Conservation (phyloP, 2,888 invertebrate genomes). For the Acanthococcus lagerstroemiae region DNA sequence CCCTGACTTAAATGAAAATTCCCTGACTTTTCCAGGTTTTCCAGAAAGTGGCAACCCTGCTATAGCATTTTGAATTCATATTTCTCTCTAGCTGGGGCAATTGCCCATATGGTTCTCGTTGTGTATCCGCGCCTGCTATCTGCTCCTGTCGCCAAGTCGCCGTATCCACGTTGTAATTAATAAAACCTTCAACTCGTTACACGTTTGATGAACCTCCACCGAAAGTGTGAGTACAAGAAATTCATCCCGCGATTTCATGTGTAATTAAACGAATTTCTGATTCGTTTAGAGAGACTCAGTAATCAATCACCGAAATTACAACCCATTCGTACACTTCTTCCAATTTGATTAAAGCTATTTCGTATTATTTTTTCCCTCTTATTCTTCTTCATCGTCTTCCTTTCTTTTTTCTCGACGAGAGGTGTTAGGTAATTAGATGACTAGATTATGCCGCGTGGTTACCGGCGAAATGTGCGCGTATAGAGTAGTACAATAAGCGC, state of each 20-base stretch:
- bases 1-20: too few species aligned
- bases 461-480: slow-evolving; percentile 13
- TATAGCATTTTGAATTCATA: too few species aligned
- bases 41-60: too few species aligned
- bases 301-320: slow-evolving; percentile 25
- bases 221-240: neutral
- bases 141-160: too few species aligned
- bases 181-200: neutral
- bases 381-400: neutral
- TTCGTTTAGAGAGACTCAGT: neutral
- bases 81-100: too few species aligned
- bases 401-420: neutral
- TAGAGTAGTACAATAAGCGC: slow-evolving; percentile 21
- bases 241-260: neutral
- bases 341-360: slow-evolving; percentile 19
- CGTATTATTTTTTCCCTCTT: neutral
- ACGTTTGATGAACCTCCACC: neutral
- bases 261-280: slow-evolving; percentile 2
- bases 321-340: slow-evolving; percentile 10
- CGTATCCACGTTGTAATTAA: too few species aligned
- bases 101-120: too few species aligned
- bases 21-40: too few species aligned
- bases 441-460: slow-evolving; percentile 28
- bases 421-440: slow-evolving; percentile 25
- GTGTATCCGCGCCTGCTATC: too few species aligned